Conservation (phyloP, 2,888 invertebrate species). For the Silvanus unidentatus region DNA sequence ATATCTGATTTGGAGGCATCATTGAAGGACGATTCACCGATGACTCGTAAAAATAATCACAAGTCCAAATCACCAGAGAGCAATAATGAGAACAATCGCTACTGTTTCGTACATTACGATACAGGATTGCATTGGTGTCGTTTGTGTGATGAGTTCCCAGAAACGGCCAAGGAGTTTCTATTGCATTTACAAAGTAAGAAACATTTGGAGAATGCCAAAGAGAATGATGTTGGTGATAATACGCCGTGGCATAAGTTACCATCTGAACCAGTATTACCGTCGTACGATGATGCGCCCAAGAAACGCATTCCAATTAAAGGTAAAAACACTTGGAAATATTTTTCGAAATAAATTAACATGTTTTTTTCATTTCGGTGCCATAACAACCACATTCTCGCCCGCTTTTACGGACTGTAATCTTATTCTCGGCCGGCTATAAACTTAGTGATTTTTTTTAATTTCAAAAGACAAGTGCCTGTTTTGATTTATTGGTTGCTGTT, state of each 20-base stretch:
- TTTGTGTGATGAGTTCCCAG: conserved; percentile 78
- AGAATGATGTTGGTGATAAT: conserved; percentile 60
- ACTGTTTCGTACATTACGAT: conserved; percentile 80
- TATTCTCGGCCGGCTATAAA: too few relatives aligned
- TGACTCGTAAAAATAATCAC: conserved; percentile 32
- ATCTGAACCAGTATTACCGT: conserved; percentile 60
- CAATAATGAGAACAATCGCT: conserved; percentile 37
- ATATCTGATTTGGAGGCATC: conserved; percentile 43
- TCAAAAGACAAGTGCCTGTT: too few relatives aligned
- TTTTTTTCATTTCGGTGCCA: neutral
- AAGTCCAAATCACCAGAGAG: neutral
- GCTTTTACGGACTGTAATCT: too few relatives aligned
- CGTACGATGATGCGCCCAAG: conserved; percentile 62
- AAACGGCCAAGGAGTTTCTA: conserved; percentile 78
- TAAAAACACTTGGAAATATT: conserved; percentile 31
- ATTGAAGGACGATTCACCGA: conserved; percentile 30
- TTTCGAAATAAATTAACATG: neutral
- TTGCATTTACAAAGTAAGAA: conserved; percentile 75
- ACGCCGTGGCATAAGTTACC: conserved; percentile 70
- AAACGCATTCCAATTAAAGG: conserved; percentile 80
- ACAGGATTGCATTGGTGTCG: conserved; percentile 89
- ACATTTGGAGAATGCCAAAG: conserved; percentile 61
- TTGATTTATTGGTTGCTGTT: too few relatives aligned
- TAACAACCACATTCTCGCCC: too few relatives aligned
- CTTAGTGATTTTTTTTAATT: too few relatives aligned